Evolutionary conservation across 2,113 vertebrate species (phyloP).

Genomic region (Ictalurus punctatus): DNA sequence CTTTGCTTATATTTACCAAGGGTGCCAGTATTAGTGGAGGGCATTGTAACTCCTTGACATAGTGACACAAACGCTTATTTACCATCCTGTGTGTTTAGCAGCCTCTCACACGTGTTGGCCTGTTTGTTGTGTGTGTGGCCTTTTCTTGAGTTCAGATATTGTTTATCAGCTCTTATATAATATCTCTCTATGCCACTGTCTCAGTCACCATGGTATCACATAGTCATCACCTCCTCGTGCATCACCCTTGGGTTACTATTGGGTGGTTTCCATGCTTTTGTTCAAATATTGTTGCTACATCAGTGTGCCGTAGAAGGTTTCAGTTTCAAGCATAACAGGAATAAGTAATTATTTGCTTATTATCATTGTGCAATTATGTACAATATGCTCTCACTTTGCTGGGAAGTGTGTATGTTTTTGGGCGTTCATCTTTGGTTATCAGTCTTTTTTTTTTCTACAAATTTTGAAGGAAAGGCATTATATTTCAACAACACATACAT

Average conservation of each 20-base stretch:
- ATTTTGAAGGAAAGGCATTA: not conserved
- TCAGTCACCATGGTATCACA: slow-evolving; percentile 28
- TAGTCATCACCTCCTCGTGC: slow-evolving; percentile 11
- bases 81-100: not conserved
- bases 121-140: slow-evolving; percentile 12
- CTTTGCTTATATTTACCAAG: no score
- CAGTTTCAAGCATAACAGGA: not conserved
- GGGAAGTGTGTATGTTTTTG: not conserved
- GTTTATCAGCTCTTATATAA: slow-evolving; percentile 37
- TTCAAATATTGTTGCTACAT: slow-evolving; percentile 30
- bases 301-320: not conserved
- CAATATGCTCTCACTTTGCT: slow-evolving; percentile 12
- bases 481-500: not conserved
- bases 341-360: slow-evolving; percentile 32
- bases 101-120: not conserved
- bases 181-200: slow-evolving; percentile 20
- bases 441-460: not conserved
- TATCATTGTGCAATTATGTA: slow-evolving; percentile 44
- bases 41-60: not conserved
- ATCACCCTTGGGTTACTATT: slow-evolving; percentile 44
- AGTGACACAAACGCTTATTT: not conserved
- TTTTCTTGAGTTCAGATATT: slow-evolving; percentile 9
- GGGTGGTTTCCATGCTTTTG: slow-evolving; percentile 13
- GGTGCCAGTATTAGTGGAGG: no score
- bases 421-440: not conserved